Evolutionary conservation across 2,888 invertebrate species (phyloP), one percentile per base, ranked within the genome.

Genomic region (Agapetus fuscipes): DNA sequence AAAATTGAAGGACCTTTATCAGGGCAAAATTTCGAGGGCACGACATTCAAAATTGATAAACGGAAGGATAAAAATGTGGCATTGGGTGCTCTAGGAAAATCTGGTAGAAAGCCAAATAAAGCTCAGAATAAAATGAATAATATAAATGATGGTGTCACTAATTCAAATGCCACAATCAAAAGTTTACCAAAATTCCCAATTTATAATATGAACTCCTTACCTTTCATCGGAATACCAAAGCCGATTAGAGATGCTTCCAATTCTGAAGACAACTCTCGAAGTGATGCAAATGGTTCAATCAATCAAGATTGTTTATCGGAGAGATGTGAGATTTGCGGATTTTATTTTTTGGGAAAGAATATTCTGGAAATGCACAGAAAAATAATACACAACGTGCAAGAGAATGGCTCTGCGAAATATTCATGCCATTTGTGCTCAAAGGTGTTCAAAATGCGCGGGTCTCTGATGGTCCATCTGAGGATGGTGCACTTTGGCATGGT

Each of bases 401-500:
- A 63, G 42, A 59, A 61, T 50, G 55, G 50, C 28, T 50, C 60
- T 45, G 71, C 71, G 16, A 64, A 66, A 50, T 79, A 78, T 53
- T 72, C 79, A 41, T 88, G 88, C 54, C 82, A 85, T 55, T 62
- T 86, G 40, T 88, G 88, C 54, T 72, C 81, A 1, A 85, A 86
- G 60, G 72, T 76, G 41, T 88, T 87, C 53, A 84, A 82, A 60
- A 84, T 85, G 80, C 71, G 80, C 49, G 87, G 87, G 4, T 85
- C 85, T 37, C 59, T 88, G 5, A 81, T 86, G 73, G 80, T 88
- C 3, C 88, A 88, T 57, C 67, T 85, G 51, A 71, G 84, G 52
- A 85, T 87, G 11, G 83, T 84, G 1, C 88, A 88, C 60, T 77
- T 72, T 50, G 78, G 78, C 7, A 74, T 72, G 56, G 34, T 31